Evolutionary conservation across 2,113 vertebrate genomes (phyloP), one percentile per base, ranked within the genome.

Genomic region (Trogon surrucura): DNA sequence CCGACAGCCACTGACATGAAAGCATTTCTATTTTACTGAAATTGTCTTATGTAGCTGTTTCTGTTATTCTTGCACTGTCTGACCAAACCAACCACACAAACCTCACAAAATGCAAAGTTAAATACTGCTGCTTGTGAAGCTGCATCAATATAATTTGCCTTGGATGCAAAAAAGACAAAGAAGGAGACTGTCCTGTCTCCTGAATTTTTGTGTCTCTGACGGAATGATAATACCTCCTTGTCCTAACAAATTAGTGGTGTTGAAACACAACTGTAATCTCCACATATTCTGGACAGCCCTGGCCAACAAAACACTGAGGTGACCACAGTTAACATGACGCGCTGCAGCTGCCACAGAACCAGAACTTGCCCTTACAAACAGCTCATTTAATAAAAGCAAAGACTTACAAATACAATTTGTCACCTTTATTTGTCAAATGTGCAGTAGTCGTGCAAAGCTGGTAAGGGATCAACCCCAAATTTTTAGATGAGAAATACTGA

Each of bases 161-260:
- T 95, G 94, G 96, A 96, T 95, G 61, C 53, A 94, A 83, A 89
- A 94, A 58, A 94, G 57, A 93, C 66, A 80, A 84, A 80, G 54
- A 8, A 45, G 12, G 13, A 78, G n/a, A 72, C 34, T 50, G 45
- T 45, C 38, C 32, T 71, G 32, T 41, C 29, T 78, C 61, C 47
- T 90, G 86, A 95, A 67, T 82, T 86, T 70, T n/a, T 70, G 54
- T 74, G 34, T 67, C 85, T 88, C 64, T 92, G 61, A 45, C 92
- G 88, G 58, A 90, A 97, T 77, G 75, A 84, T 72, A 92, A 77
- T 89, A 73, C 22, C 41, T 87, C 45, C 51, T 64, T 74, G 56
- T 67, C 50, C 44, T 41, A 51, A 91, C 56, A 81, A 71, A 88
- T 41, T 44, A 95, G 58, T 79, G 56, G 47, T 41, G 71, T 27